Percentiles rank a stretch among this genome's conserved stretches.
Evolutionary conservation across 2,888 invertebrate species (phyloP).

Genomic region (Parnassius smintheus): DNA sequence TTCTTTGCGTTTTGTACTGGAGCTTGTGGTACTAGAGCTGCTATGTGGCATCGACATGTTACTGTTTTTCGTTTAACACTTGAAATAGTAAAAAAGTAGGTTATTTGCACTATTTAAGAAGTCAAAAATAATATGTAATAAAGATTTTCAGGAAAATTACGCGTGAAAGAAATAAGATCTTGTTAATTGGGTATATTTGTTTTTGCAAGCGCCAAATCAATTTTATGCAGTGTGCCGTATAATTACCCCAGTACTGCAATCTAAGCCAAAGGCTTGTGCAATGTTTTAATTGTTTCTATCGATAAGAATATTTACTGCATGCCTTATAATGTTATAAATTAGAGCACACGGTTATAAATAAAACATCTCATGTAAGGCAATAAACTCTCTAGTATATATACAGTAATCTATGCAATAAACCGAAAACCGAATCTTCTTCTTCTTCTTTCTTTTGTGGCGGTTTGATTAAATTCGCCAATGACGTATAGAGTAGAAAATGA

Average conservation of each 20-base stretch:
- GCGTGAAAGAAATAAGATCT: slow-evolving; percentile 6
- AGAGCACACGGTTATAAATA: neutral
- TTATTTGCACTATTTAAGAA: slow-evolving; percentile 3
- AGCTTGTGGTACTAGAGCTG: slow-evolving; percentile 73
- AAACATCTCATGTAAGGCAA: slow-evolving; percentile 28
- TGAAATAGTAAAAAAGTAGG: slow-evolving; percentile 10
- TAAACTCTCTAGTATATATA: too few species aligned
- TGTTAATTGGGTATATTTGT: slow-evolving; percentile 4
- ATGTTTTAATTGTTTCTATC: neutral
- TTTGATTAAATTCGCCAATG: too few species aligned
- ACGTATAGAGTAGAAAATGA: too few species aligned
- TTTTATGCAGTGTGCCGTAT: slow-evolving; percentile 16
- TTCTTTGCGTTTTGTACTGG: slow-evolving; percentile 76
- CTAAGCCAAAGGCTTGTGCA: neutral
- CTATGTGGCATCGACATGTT: slow-evolving; percentile 78
- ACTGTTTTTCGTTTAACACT: slow-evolving; percentile 6
- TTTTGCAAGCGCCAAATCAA: slow-evolving; percentile 15
- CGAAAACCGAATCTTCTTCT: too few species aligned
- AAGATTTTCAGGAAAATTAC: slow-evolving; percentile 1
- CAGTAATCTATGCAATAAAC: too few species aligned
- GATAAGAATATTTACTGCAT: slow-evolving; percentile 1
- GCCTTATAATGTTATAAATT: too few species aligned
- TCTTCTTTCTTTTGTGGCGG: too few species aligned
- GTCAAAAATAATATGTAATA: neutral
- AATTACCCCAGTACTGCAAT: slow-evolving; percentile 11